These are phyloP conservation scores for Bufo gargarizans DNA, from an alignment of 2,113 vertebrate genomes.

Conservation along the genomic window DNA sequence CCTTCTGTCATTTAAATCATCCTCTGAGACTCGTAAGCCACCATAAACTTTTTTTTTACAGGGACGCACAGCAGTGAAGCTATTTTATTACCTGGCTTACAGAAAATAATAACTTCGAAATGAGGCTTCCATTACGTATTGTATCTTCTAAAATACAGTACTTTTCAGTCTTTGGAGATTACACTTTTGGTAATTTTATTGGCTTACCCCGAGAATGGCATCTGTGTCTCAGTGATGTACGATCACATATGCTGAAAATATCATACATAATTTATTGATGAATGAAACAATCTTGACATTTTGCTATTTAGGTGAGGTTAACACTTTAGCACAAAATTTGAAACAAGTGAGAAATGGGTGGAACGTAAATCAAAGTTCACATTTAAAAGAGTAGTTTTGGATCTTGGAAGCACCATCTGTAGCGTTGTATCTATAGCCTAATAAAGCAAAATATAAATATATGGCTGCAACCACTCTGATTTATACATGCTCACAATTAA, in stretches of 20 bases:
- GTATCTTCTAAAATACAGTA: not conserved
- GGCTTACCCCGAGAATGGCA: not conserved
- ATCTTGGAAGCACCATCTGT: not conserved
- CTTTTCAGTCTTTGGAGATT: constrained; percentile 6
- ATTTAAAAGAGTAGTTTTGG: not conserved
- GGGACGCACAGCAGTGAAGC: constrained; percentile 17
- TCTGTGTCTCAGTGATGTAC: not conserved
- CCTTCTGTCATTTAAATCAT: constrained; percentile 43
- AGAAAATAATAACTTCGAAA: constrained; percentile 41
- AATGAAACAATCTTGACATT: not conserved
- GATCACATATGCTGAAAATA: not conserved
- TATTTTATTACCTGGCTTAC: constrained; percentile 40
- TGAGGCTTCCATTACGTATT: constrained; percentile 22
- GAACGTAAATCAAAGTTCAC: not conserved
- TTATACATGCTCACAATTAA: not conserved
- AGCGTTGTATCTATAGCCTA: not conserved
- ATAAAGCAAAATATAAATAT: not conserved
- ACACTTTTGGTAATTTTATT: not conserved
- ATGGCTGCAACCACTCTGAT: not conserved
- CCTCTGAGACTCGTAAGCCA: constrained; percentile 24
- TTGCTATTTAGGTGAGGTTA: not conserved
- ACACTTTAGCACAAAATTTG: not conserved
- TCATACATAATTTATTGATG: not conserved
- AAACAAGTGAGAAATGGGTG: not conserved
- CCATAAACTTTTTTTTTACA: constrained; percentile 26